Evolutionary conservation across 1,140 invertebrate species (phyloP).

Genomic region (Tetramorium simillimum): DNA sequence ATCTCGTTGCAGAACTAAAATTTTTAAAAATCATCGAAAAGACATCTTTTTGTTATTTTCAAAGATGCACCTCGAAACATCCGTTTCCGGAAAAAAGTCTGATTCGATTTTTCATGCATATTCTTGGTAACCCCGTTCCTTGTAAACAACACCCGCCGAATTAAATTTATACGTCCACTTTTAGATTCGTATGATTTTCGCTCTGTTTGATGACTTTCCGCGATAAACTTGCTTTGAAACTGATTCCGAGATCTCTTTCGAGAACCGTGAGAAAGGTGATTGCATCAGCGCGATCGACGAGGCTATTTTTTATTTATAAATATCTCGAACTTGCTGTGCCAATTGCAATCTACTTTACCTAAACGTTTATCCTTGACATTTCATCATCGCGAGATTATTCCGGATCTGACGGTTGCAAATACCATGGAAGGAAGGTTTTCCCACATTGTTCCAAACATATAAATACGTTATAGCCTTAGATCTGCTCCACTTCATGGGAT

Average conservation of each 20-base stretch:
- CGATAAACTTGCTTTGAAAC: neutral
- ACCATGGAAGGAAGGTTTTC: neutral
- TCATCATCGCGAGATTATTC: constrained; percentile 60
- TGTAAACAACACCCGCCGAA: neutral
- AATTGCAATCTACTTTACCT: constrained; percentile 70
- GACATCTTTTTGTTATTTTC: neutral
- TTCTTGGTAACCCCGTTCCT: neutral
- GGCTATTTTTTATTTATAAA: constrained; percentile 78
- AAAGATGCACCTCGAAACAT: neutral
- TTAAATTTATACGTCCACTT: neutral
- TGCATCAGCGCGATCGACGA: neutral
- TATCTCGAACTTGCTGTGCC: constrained; percentile 72
- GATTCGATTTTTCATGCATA: neutral
- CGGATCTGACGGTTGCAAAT: neutral
- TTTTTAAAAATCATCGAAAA: neutral
- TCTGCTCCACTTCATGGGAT: neutral
- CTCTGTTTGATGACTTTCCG: neutral
- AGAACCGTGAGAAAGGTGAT: neutral
- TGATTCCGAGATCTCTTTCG: neutral
- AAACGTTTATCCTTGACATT: constrained; percentile 81
- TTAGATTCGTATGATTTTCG: neutral
- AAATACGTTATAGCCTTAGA: neutral
- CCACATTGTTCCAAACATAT: neutral
- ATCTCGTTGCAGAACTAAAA: neutral
- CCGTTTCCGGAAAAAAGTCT: neutral